These are phyloP conservation scores for Meganola albula DNA, from an alignment of 2,888 invertebrate species.

Conservation along the genomic window DNA sequence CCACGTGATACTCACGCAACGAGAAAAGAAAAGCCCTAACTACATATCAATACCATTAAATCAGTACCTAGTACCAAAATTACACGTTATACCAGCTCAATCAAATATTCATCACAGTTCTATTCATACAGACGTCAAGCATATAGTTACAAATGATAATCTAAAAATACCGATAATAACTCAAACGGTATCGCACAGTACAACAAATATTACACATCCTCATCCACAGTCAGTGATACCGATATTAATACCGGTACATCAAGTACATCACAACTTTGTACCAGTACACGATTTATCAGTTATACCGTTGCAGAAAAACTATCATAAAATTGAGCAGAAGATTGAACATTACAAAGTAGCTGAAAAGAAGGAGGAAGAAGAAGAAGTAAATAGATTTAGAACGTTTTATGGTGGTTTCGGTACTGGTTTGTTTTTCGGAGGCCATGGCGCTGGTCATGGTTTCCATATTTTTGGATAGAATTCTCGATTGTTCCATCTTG, in stretches of 20 bases:
- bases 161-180: slow-evolving; percentile 38
- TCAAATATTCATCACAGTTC: slow-evolving; percentile 42
- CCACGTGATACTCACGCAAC: slow-evolving; percentile 12
- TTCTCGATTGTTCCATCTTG: slow-evolving; percentile 1
- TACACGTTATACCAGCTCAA: slow-evolving; percentile 55
- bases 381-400: slow-evolving; percentile 44
- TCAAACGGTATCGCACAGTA: slow-evolving; percentile 39
- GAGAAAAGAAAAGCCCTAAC: slow-evolving; percentile 40
- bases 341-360: slow-evolving; percentile 32
- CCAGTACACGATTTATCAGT: slow-evolving; percentile 58
- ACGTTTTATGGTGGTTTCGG: slow-evolving; percentile 63
- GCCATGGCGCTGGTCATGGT: slow-evolving; percentile 65
- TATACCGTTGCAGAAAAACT: slow-evolving; percentile 50
- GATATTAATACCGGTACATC: slow-evolving; percentile 39
- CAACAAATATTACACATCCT: slow-evolving; percentile 41
- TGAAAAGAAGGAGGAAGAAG: slow-evolving; percentile 40
- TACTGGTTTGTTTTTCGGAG: slow-evolving; percentile 55
- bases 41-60: slow-evolving; percentile 39
- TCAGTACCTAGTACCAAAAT: slow-evolving; percentile 34
- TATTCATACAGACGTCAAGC: slow-evolving; percentile 34
- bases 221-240: slow-evolving; percentile 34
- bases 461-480: slow-evolving; percentile 56
- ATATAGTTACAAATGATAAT: slow-evolving; percentile 35
- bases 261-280: slow-evolving; percentile 47
- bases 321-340: slow-evolving; percentile 31